phyloP scores from a whole-genome alignment of 1,140 invertebrate species.

The Megalonaias nervosa region DNA sequence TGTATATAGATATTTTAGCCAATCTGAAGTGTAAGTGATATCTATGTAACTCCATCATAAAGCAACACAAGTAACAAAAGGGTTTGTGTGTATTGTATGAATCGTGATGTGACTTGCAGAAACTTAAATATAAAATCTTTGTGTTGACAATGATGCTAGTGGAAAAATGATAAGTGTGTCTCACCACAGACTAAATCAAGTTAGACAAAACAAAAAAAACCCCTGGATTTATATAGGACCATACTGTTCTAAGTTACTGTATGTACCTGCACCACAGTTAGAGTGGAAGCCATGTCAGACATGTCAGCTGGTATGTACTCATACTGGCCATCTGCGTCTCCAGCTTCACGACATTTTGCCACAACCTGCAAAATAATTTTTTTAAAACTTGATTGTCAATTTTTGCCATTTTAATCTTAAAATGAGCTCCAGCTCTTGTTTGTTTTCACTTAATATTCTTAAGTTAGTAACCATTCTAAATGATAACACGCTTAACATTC shows the following conservation, averaged over 20 bases:
- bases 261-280: conserved; percentile 48
- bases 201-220: neutral
- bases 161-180: neutral
- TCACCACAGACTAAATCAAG: neutral
- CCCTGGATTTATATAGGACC: no score
- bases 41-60: no score
- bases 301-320: conserved; percentile 57
- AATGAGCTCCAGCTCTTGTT: neutral
- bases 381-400: neutral
- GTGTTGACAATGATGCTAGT: neutral
- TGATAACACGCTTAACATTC: no score
- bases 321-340: conserved; percentile 39
- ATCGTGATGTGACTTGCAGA: neutral
- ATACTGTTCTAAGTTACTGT: neutral
- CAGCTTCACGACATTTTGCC: conserved; percentile 43
- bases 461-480: no score
- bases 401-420: neutral
- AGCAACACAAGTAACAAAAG: no score
- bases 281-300: conserved; percentile 51
- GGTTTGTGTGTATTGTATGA: no score
- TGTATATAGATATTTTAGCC: no score
- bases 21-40: no score
- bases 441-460: no score
- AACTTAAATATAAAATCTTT: neutral
- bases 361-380: conserved; percentile 47